Evolutionary conservation across 2,797 vertebrate species (phyloP).

Genomic region (Cheirogaleus major): DNA sequence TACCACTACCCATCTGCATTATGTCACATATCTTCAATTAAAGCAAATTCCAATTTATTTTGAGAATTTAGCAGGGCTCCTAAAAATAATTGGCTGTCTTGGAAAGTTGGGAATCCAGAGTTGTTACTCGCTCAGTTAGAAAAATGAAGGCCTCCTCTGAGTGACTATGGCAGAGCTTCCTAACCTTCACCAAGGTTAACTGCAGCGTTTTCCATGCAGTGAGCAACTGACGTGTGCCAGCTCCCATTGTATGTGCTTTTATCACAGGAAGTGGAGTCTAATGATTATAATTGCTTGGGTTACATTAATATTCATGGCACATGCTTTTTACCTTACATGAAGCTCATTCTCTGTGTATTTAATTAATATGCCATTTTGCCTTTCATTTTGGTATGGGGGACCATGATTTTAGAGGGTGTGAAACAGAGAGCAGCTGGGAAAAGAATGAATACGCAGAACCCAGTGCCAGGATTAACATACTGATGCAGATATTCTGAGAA

Average conservation of each 20-base stretch:
- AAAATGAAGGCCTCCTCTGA: background rate
- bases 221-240: background rate
- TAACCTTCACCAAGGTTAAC: background rate
- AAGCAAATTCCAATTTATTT: constrained; percentile 43
- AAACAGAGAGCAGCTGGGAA: constrained; percentile 56
- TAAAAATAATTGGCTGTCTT: background rate
- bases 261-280: constrained; percentile 18
- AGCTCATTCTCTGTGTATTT: constrained; percentile 44
- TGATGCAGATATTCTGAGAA: constrained; percentile 52
- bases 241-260: background rate
- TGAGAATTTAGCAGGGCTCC: background rate
- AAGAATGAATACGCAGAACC: constrained; percentile 50
- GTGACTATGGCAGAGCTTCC: background rate
- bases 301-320: constrained; percentile 51
- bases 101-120: background rate
- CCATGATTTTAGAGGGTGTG: constrained; percentile 53
- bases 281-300: constrained; percentile 22
- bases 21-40: constrained; percentile 18
- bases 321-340: background rate
- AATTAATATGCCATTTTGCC: constrained; percentile 57
- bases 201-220: background rate
- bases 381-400: constrained; percentile 53
- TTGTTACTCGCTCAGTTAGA: background rate
- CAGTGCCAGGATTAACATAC: constrained; percentile 38
- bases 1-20: background rate